Base-by-base conservation (phyloP, 53 echinoderm and acorn worm species). In the Echinometra lucunter region DNA sequence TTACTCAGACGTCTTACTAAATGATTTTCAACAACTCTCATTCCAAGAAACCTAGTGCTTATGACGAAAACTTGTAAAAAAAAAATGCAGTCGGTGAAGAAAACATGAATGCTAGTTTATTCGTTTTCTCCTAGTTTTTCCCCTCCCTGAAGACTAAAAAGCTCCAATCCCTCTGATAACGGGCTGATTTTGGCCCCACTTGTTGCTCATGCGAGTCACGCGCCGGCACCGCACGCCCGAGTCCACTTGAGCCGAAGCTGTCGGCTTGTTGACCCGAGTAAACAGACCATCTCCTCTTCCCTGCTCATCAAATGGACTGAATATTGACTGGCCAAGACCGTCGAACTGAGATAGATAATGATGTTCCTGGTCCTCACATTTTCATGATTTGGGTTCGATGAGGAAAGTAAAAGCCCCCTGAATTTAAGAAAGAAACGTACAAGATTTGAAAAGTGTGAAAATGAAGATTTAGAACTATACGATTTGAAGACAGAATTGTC, bases 231-330 rank as follows among this genome's bases (percentile, higher is more conserved):
- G 70, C 69, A 69, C 66, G 92, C 70, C 92, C 27, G 45, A 44
- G 67, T 70, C 69, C 92, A 91, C 92, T 91, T 91, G 67, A 91
- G 66, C 67, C 58, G 90, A 90, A 90, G 69, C 92, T 66, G 92
- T 30, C 69, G 67, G 92, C 45, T 45, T 91, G 66, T 91, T 91
- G 69, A 91, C 92, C 69, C 92, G 92, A 28, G 92, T 40, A 66
- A 67, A 91, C 66, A 69, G 92, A 91, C 92, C 58, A 85, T 3
- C 49, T 47, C 85, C 21, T 10, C 85, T 85, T 45, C 45, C 28
- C 47, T n/a, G 85, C 49, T 85, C 85, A 49, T 85, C 49, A 85
- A 85, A 85, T 49, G 45, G 85, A 49, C 35, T 85, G 85, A 12
- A 85, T 85, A 85, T 85, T 85, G 49, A 49, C 85, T 85, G 85